Conservation (phyloP, 2,888 invertebrate species). For the Hymenopus coronatus region DNA sequence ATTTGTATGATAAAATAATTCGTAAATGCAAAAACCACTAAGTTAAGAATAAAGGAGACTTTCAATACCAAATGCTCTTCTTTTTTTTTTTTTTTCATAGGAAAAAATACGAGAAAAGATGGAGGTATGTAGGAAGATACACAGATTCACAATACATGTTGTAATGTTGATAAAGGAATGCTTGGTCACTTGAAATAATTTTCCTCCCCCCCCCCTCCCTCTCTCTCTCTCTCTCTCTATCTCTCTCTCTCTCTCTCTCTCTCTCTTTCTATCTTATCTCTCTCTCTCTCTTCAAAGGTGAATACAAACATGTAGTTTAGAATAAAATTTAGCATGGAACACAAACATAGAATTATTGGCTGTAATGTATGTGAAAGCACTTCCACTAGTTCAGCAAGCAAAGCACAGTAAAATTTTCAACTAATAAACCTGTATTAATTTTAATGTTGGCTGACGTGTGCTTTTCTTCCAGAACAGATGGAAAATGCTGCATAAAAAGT, state of each 20-base stretch:
- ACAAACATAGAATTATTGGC: background rate
- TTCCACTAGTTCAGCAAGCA: no score
- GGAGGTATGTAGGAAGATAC: conserved; percentile 60
- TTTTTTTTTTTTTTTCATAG: conserved; percentile 53
- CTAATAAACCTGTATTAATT: no score
- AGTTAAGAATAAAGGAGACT: background rate
- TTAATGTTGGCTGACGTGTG: no score
- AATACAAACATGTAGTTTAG: background rate
- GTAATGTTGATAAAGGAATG: background rate
- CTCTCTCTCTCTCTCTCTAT: background rate
- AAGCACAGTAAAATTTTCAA: no score
- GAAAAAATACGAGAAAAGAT: conserved; percentile 72
- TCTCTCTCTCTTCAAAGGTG: background rate
- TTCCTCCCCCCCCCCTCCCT: background rate
- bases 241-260: background rate
- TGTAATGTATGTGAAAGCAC: background rate
- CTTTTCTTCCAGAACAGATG: no score
- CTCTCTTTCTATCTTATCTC: background rate
- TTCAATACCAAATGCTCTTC: background rate
- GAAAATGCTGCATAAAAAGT: no score
- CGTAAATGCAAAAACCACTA: background rate
- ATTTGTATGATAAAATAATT: background rate
- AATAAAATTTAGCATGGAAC: background rate
- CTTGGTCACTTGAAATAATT: background rate
- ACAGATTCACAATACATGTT: conserved; percentile 5